Evolutionary conservation across 2,797 vertebrate species (phyloP).

Genomic region (Pantherophis vulpinus): DNA sequence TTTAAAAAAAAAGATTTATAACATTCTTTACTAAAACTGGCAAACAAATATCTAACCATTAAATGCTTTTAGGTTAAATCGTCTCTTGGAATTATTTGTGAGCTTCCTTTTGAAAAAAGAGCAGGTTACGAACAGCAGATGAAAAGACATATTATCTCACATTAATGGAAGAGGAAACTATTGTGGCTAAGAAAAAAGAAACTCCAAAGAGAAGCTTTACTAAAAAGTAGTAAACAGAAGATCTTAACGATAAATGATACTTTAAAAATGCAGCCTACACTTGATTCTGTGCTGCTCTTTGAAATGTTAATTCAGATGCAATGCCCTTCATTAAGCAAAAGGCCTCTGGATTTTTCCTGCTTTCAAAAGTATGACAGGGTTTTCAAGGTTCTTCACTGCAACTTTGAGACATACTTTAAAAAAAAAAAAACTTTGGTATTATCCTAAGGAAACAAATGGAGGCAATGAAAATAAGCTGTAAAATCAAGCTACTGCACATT

Average conservation of each 20-base stretch:
- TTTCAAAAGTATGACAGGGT: neutral
- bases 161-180: slow-evolving; percentile 9
- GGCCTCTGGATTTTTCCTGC: neutral
- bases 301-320: slow-evolving; percentile 13
- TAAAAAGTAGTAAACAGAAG: slow-evolving; percentile 11
- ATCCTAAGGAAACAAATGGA: neutral
- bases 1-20: slow-evolving; percentile 13
- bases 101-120: slow-evolving; percentile 15
- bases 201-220: neutral
- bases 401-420: neutral
- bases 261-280: slow-evolving; percentile 25
- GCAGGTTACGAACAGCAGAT: neutral
- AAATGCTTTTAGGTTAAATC: slow-evolving; percentile 30
- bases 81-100: slow-evolving; percentile 27
- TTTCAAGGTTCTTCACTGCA: neutral
- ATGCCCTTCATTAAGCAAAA: slow-evolving; percentile 3
- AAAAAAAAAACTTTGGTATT: neutral
- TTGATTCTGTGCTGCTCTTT: neutral
- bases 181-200: neutral
- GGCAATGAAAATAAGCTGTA: neutral
- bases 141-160: neutral
- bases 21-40: slow-evolving; percentile 19
- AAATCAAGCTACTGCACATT: neutral
- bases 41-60: slow-evolving; percentile 39
- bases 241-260: neutral